A percentile compares a stretch with the other conserved stretches of the same genome.
These are phyloP conservation scores for Troilus luridus DNA, from an alignment of 2,888 invertebrate species.

Conservation along the genomic window DNA sequence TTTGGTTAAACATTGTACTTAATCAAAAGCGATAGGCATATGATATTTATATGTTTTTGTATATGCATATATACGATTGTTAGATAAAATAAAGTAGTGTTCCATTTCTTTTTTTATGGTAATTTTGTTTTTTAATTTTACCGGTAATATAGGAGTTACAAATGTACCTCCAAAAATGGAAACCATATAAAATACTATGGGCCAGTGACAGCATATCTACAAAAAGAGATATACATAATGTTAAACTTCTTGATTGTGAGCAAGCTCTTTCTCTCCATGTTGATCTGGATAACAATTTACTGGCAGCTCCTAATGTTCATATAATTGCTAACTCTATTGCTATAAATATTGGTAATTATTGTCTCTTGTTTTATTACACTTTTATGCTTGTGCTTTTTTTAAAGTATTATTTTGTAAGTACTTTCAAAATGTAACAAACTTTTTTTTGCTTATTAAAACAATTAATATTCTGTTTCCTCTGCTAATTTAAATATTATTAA, in stretches of 20 bases:
- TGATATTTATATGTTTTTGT: background rate
- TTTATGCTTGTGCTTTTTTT: background rate
- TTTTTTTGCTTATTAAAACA: background rate
- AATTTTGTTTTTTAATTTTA: conserved; percentile 66
- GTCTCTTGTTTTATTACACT: background rate
- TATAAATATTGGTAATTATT: conserved; percentile 80
- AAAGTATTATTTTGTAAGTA: background rate
- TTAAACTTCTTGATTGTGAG: conserved; percentile 83
- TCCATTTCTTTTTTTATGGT: conserved; percentile 36
- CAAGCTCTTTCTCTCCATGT: conserved; percentile 80
- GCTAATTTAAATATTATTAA: background rate
- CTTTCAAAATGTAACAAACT: background rate
- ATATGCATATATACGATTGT: background rate
- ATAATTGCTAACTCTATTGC: conserved; percentile 82
- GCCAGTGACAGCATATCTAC: conserved; percentile 80
- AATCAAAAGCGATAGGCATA: too few species aligned
- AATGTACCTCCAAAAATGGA: conserved; percentile 87
- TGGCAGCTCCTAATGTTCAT: conserved; percentile 81
- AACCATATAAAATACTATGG: conserved; percentile 90
- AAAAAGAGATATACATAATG: conserved; percentile 79
- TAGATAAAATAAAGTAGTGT: too few species aligned
- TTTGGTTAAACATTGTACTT: too few species aligned
- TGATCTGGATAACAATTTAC: conserved; percentile 81
- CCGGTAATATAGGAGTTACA: conserved; percentile 78
- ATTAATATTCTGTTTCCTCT: background rate